These are phyloP conservation scores for Nematolebias whitei DNA, from an alignment of 2,113 vertebrate genomes.

Conservation along the genomic window DNA sequence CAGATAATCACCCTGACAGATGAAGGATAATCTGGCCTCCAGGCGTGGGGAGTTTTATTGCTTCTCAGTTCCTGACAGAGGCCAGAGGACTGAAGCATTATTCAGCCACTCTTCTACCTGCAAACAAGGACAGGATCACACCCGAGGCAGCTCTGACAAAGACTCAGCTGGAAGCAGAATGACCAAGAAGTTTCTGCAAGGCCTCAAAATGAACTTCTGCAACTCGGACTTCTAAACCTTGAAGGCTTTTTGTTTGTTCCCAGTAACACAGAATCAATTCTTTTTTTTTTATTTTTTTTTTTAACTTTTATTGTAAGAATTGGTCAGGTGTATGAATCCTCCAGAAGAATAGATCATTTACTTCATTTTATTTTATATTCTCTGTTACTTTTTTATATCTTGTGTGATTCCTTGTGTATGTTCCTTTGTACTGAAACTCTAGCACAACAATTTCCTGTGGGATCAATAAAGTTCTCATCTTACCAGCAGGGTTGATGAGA, in stretches of 20 bases:
- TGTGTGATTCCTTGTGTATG: too few relatives aligned
- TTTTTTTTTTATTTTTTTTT: too few relatives aligned
- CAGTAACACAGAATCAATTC: not conserved
- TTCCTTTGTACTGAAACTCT: too few relatives aligned
- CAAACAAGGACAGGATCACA: constrained; percentile 8
- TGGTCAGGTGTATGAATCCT: too few relatives aligned
- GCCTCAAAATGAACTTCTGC: not conserved
- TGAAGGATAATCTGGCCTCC: not conserved
- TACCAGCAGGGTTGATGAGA: too few relatives aligned
- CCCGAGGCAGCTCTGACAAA: constrained; percentile 13
- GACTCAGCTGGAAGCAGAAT: constrained; percentile 13
- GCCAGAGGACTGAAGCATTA: too few relatives aligned
- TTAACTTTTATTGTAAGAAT: not conserved
- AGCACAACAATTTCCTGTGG: too few relatives aligned
- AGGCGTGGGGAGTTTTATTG: not conserved
- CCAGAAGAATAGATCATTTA: too few relatives aligned
- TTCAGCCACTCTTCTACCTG: not conserved
- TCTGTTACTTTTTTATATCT: too few relatives aligned
- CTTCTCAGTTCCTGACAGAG: too few relatives aligned
- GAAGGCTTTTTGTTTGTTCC: not conserved
- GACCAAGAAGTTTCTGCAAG: constrained; percentile 7
- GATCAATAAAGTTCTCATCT: too few relatives aligned
- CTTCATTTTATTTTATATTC: too few relatives aligned
- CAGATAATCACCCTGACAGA: constrained; percentile 1
- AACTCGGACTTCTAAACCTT: not conserved